Evolutionary conservation across 2,888 invertebrate genomes (phyloP), one percentile per base, ranked within the genome.

Genomic region (Sinotaia quadrata): DNA sequence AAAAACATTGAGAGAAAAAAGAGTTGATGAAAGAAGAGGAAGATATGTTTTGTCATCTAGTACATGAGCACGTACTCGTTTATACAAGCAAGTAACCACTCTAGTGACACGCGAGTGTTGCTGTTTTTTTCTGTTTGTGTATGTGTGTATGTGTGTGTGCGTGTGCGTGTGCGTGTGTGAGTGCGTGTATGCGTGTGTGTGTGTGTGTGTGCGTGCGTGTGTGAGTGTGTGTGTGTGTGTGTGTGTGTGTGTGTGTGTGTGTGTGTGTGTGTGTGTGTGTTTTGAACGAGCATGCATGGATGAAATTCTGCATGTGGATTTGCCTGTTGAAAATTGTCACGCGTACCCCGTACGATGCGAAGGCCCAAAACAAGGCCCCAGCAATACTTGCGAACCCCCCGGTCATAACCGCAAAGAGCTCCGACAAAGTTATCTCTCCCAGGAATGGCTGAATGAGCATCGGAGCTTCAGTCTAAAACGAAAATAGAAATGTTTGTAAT

Each of bases 291-390:
- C n/a, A n/a, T 24, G 27, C 4, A 31, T 52, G 52, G 7, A 31
- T 52, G 27, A 12, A 4, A 12, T 27, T 52, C 10, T 52, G 4
- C n/a, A 7, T 52, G 27, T 52, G 12, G 27, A 10, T 18, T 5
- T 52, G 24, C 31, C 12, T 52, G 21, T 24, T n/a, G 47, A 47
- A 47, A 24, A n/a, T 24, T 21, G 47, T 21, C 47, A 18, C 41
- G 24, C 73, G 51, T 74, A 78, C 78, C 61, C 78, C 78, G 18
- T 68, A 76, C 0, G 66, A 36, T 63, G 71, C 67, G 44, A 74
- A 75, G 5, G 73, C 67, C 4, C 75, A 65, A 12, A 78, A 69
- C 0, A 74, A 44, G 2, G 65, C 62, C 10, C 78, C 78, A 1
- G 75, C 65, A 51, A 71, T 71, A 29, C 67, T 68, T 59, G 71